Base-by-base conservation (phyloP, 1,140 invertebrate genomes). In the Lucilia cuprina region DNA sequence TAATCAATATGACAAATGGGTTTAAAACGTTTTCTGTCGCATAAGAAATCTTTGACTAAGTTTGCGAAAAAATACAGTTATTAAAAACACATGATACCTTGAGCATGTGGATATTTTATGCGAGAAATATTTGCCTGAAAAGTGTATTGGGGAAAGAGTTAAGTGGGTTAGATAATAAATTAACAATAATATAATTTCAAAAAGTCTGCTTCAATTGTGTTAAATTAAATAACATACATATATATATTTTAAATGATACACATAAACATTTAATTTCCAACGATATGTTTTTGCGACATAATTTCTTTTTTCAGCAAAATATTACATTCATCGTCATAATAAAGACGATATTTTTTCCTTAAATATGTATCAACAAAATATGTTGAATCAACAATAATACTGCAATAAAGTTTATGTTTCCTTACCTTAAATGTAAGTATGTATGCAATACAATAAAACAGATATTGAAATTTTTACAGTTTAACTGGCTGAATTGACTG, bases 1-100 rank as follows among this genome's bases (percentile, higher is more conserved):
- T 70, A 70, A 70, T 70, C 65, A 70, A 70, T 70, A 70, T 70
- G 65, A 70, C 65, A 70, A 70, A 70, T 70, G 65, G 65, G 7
- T 70, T 70, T 70, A 12, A 12, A 19, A 70, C 65, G 65, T 70
- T 70, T 70, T 21, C 8, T 70, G 65, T 21, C n/a, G 65, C 19
- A 70, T 7, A 70, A 70, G 65, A 19, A 70, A 70, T 70, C 65
- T 70, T 70, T 70, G 21, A 21, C 21, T 12, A 70, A 55, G 8
- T 55, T 55, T 55, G 12, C 50, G 5, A 41, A 41, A 21, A 25
- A 70, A 70, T 70, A 70, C 10, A 25, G 21, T 12, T 70, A 25
- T 70, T 70, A 70, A 25, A 5, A 21, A 19, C 65, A 70, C 65
- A 30, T 30, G 25, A 30, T 30, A 30, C 25, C 25, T 30, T 3